Base-by-base conservation (phyloP, 2,113 vertebrate genomes). In the Gnathonemus longibarbis region DNA sequence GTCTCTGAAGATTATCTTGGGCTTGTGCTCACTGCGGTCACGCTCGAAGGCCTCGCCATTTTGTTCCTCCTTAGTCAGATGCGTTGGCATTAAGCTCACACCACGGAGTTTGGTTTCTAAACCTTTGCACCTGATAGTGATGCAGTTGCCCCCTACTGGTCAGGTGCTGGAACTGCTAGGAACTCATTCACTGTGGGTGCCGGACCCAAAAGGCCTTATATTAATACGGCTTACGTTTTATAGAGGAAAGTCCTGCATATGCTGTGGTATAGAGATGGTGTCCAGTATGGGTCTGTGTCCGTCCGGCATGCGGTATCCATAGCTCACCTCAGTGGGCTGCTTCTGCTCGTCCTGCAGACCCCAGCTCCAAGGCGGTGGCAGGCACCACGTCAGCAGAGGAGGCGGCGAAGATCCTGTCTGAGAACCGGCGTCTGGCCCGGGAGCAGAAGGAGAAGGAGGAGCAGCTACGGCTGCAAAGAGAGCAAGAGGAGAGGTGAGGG, bases 391-490 rank as follows among this genome's bases (percentile, higher is more conserved):
- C 95, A 0, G 97, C 96, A 2, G 96, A 97, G 46, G 97, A 97
- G 92, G 96, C 97, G 19, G 96, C 96, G 21, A 98, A 97, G 95
- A 96, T 97, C 92, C 94, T 98, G 93, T 94, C 97, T 1, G 97
- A 97, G 93, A 98, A 97, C 90, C 96, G 96, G 1, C 96, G 96
- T 62, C 93, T 98, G 90, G 97, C 96, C 90, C 95, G 96, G 15
- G 97, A 98, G 92, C 97, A 97, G 88, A 97, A 96, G 52, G 96
- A 97, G 80, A 95, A 93, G 45, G 96, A 97, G 90, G 97, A 97
- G 92, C 96, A 95, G 91, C 96, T 97, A 88, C 94, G 95, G 92
- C 83, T 96, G 90, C 96, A 96, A 92, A 96, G 92, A 87, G 96
- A 97, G 91, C 96, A 96, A 88, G 95, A 97, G 92, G 95, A 97